Evolutionary conservation across 2,113 vertebrate species (phyloP).

Genomic region (Triplophysa rosa): DNA sequence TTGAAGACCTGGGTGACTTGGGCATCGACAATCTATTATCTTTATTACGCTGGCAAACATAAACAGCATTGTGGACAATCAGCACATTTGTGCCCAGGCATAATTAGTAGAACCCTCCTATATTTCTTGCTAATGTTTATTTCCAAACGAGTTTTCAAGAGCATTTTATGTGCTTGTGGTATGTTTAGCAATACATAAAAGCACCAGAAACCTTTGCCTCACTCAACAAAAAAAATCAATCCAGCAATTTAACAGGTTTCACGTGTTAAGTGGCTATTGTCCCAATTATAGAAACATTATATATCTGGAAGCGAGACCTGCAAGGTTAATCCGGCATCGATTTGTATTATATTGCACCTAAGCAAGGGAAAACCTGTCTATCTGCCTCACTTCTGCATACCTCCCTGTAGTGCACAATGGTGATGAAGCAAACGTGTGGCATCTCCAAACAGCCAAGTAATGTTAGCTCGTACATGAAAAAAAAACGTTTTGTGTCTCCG

Average conservation of each 20-base stretch:
- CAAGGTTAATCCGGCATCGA: constrained; percentile 59
- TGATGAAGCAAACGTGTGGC: constrained; percentile 63
- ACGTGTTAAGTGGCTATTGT: neutral
- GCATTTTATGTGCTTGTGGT: neutral
- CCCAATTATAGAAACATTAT: neutral
- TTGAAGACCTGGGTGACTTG: neutral
- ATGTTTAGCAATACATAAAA: neutral
- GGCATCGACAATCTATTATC: constrained; percentile 6
- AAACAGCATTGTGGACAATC: neutral
- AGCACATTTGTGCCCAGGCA: neutral
- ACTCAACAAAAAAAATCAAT: neutral
- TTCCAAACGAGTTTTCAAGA: neutral
- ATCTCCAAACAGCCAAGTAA: constrained; percentile 55
- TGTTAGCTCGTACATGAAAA: neutral
- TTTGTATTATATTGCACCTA: constrained; percentile 55
- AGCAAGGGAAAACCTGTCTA: constrained; percentile 51
- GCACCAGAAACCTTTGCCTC: neutral
- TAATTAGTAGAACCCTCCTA: neutral
- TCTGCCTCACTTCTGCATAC: constrained; percentile 55
- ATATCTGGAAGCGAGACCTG: neutral
- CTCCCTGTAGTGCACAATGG: constrained; percentile 53
- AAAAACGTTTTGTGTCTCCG: neutral
- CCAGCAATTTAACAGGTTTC: neutral
- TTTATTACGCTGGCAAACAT: constrained; percentile 15
- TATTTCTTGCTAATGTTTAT: neutral